Percentiles rank a stretch among this genome's conserved stretches.
These are phyloP conservation scores for Drosophila seguyi DNA, from an alignment of 1,140 invertebrate species.

Conservation along the genomic window DNA sequence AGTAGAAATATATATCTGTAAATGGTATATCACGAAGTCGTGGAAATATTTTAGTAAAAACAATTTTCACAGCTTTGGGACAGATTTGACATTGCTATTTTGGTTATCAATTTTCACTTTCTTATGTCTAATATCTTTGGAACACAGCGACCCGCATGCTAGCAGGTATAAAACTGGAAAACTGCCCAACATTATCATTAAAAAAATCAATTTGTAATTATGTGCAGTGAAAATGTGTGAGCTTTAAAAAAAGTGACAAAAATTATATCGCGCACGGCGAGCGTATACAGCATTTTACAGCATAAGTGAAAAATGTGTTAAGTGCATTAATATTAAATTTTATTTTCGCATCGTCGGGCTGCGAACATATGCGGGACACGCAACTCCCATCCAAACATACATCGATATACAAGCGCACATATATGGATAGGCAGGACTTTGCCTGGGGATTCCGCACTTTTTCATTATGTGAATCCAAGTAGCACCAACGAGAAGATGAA, in stretches of 20 bases:
- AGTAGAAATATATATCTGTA: not conserved
- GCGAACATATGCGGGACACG: constrained; percentile 38
- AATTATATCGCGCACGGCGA: constrained; percentile 24
- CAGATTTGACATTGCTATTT: not conserved
- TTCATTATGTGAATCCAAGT: constrained; percentile 55
- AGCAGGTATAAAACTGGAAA: constrained; percentile 11
- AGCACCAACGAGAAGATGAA: constrained; percentile 50
- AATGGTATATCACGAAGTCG: not conserved
- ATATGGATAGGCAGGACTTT: constrained; percentile 15
- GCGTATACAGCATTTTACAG: constrained; percentile 49
- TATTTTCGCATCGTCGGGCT: constrained; percentile 35
- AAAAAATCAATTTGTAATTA: constrained; percentile 80
- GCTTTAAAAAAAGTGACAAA: constrained; percentile 38
- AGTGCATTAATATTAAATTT: constrained; percentile 79
- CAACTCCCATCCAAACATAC: not conserved
- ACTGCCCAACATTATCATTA: constrained; percentile 54
- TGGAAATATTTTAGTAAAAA: not conserved
- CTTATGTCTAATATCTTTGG: not conserved
- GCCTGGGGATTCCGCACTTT: constrained; percentile 40
- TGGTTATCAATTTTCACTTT: not conserved
- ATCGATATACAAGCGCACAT: not conserved
- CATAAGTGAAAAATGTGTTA: constrained; percentile 76
- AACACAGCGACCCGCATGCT: not conserved
- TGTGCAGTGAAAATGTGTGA: constrained; percentile 51
- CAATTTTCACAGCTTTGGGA: not conserved